Evolutionary conservation across 2,888 invertebrate species (phyloP).

Genomic region (Bugulina stolonifera): DNA sequence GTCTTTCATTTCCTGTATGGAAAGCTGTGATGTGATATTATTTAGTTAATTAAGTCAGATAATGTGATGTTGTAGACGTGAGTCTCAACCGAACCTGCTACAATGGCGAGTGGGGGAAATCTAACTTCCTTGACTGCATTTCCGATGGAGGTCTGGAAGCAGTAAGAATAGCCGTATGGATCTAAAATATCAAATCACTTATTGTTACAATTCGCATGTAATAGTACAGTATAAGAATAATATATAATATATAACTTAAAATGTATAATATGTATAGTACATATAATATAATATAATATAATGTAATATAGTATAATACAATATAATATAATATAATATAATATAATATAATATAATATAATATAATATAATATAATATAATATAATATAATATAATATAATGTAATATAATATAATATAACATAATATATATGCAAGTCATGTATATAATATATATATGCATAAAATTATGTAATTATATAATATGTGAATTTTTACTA

Average conservation of each 20-base stretch:
- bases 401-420: no score
- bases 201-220: no score
- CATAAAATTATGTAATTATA: neutral
- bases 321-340: neutral
- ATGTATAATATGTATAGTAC: neutral
- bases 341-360: neutral
- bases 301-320: neutral
- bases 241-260: no score
- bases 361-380: neutral
- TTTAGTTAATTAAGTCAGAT: no score
- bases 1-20: no score
- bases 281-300: neutral
- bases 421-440: no score
- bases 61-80: neutral
- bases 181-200: no score
- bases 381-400: neutral
- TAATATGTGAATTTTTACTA: no score
- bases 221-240: no score
- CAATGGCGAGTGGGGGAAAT: neutral
- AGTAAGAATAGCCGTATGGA: neutral
- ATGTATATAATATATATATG: neutral
- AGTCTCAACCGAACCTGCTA: neutral
- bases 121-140: neutral
- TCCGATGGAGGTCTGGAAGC: neutral
- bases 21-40: no score